Base-by-base conservation (phyloP, 2,888 invertebrate genomes). In the Cantharis rufa region DNA sequence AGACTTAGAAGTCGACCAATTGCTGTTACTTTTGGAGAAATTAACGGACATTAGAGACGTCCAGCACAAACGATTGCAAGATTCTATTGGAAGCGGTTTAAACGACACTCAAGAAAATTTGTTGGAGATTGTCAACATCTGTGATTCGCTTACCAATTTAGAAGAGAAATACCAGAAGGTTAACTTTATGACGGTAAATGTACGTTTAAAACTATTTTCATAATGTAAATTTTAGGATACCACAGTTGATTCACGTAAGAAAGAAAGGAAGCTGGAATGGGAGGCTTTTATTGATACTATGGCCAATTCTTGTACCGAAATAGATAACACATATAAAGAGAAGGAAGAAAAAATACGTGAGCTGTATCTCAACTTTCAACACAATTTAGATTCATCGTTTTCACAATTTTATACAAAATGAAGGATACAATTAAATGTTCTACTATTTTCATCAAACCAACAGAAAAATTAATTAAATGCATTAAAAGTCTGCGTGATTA, bases 271-370 rank as follows among this genome's bases (percentile, higher is more conserved):
- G 84, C 83, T 86, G 72, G 92, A 94, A 87, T 95, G 94, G 93
- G 91, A 93, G 83, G 90, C 91, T 80, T 95, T 96, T 85, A 92
- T 95, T 87, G 93, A 93, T 90, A 93, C 94, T 87, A 93, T 96
- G 89, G 93, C 93, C 84, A 91, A 92, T 81, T 93, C 93, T 84
- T 95, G 94, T 87, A 89, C 91, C 81, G 91, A 93, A 86, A 93
- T 96, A 81, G 94, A 96, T 84, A 91, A 92, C 86, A 92, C 93
- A 62, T 95, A 94, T 89, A 92, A 93, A 85, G 92, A 93, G 84
- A 95, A 95, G 87, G 94, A 96, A 88, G 92, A 92, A 84, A 93
- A 95, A 88, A 88, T 96, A 5, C 89, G 91, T 81, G 92, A 93
- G 80, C 92, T 94, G 83, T 96, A 95, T 86, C 89, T 91, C 75